Evolutionary conservation across 1,140 invertebrate genomes (phyloP).

Genomic region (Ptiloglossa arizonensis): DNA sequence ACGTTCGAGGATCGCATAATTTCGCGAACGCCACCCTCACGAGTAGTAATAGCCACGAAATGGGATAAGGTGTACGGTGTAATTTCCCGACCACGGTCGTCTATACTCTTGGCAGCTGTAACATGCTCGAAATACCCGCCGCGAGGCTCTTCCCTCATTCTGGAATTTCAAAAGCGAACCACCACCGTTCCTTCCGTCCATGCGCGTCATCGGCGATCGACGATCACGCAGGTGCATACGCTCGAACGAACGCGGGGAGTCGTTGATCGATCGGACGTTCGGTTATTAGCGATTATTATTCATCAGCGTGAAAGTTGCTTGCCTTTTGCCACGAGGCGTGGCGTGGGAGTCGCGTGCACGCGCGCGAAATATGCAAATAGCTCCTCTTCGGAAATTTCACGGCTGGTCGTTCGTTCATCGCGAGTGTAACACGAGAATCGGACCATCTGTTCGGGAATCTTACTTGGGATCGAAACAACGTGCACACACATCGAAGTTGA

Average conservation of each 20-base stretch:
- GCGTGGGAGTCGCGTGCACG: conserved; percentile 41
- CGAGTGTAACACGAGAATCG: background rate
- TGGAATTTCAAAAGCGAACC: conserved; percentile 43
- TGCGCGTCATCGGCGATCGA: background rate
- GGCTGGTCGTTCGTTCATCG: background rate
- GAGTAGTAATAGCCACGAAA: no score
- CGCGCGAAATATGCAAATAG: conserved; percentile 26
- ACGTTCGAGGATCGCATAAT: no score
- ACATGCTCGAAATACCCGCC: conserved; percentile 11
- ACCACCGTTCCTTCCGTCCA: background rate
- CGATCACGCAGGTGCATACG: conserved; percentile 45
- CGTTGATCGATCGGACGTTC: conserved; percentile 49
- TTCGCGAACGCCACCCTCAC: no score
- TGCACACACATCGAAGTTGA: no score
- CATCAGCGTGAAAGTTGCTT: conserved; percentile 46
- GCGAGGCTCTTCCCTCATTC: background rate
- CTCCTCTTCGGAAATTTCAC: conserved; percentile 20
- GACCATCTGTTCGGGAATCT: background rate
- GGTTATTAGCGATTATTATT: conserved; percentile 63
- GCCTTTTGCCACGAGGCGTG: conserved; percentile 27
- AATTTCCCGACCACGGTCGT: background rate
- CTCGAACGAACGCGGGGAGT: background rate
- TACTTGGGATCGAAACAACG: no score
- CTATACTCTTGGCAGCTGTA: background rate
- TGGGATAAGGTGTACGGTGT: background rate